These are phyloP conservation scores for Etheostoma spectabile DNA, from an alignment of 2,113 vertebrate genomes.

Conservation along the genomic window DNA sequence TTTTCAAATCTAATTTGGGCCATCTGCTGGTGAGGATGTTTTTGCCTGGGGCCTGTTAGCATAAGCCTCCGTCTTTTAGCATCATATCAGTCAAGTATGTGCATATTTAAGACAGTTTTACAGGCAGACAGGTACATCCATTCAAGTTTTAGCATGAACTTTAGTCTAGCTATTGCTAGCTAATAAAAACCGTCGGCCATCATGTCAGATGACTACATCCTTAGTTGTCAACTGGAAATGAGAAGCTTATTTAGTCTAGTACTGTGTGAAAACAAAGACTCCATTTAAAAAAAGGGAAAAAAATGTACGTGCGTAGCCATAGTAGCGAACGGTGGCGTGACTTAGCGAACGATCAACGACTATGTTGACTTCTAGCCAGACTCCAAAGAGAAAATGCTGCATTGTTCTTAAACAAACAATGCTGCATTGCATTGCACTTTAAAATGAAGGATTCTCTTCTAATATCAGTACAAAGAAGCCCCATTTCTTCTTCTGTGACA, in stretches of 20 bases:
- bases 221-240: not conserved
- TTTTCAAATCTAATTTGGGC: not conserved
- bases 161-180: not conserved
- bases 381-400: not conserved
- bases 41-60: not conserved
- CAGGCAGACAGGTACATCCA: not conserved
- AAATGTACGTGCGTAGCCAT: not conserved
- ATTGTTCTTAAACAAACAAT: not conserved
- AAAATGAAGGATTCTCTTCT: conserved; percentile 15
- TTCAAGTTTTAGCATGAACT: not conserved
- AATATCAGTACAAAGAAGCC: conserved; percentile 8
- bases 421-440: not conserved
- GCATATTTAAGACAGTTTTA: not conserved
- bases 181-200: not conserved
- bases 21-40: not conserved
- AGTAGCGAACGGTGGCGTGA: not conserved
- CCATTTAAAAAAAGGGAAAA: not conserved
- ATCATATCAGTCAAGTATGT: not conserved
- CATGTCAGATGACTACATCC: not conserved
- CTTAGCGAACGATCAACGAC: not conserved
- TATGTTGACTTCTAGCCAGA: not conserved
- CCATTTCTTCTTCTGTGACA: conserved; percentile 12
- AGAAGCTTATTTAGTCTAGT: not conserved
- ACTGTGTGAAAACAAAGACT: not conserved
- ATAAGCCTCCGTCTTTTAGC: not conserved